Conservation (phyloP, 2,113 vertebrate genomes). For the Eupsittula cactorum region DNA sequence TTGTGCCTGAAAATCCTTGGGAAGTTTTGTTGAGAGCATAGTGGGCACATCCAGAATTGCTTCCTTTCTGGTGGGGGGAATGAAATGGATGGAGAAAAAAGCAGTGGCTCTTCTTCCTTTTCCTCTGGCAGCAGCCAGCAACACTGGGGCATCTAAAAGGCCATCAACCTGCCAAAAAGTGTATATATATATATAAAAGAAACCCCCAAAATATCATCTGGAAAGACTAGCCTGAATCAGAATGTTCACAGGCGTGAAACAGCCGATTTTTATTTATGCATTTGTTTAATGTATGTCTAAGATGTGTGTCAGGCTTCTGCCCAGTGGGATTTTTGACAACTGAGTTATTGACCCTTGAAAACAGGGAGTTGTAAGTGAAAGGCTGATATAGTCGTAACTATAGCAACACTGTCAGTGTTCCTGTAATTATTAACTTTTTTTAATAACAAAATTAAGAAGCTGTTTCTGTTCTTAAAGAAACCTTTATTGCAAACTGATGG, state of each 20-base stretch:
- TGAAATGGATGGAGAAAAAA: not conserved
- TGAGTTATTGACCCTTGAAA: conserved; percentile 72
- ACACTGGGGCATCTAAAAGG: not conserved
- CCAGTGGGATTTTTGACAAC: conserved; percentile 70
- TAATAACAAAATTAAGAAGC: conserved; percentile 51
- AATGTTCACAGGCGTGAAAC: not conserved
- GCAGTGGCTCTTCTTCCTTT: not conserved
- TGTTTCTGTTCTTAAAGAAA: conserved; percentile 19
- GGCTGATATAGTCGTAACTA: conserved; percentile 68
- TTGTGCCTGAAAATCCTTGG: conserved; percentile 47
- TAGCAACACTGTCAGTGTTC: conserved; percentile 68
- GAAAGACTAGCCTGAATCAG: not conserved
- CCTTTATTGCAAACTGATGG: not conserved
- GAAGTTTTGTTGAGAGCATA: conserved; percentile 12
- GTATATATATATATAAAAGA: not conserved
- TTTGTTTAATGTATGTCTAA: conserved; percentile 46
- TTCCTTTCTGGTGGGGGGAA: conserved; percentile 5
- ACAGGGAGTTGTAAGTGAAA: conserved; percentile 53
- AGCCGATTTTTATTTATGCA: conserved; percentile 4
- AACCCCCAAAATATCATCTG: not conserved
- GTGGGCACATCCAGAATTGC: not conserved
- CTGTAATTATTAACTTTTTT: conserved; percentile 67
- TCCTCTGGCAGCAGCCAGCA: not conserved
- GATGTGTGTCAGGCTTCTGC: conserved; percentile 52
- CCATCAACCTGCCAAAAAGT: not conserved